Evolutionary conservation across 1,140 invertebrate genomes (phyloP), one percentile per base, ranked within the genome.

Genomic region (Fragariocoptes setiger): DNA sequence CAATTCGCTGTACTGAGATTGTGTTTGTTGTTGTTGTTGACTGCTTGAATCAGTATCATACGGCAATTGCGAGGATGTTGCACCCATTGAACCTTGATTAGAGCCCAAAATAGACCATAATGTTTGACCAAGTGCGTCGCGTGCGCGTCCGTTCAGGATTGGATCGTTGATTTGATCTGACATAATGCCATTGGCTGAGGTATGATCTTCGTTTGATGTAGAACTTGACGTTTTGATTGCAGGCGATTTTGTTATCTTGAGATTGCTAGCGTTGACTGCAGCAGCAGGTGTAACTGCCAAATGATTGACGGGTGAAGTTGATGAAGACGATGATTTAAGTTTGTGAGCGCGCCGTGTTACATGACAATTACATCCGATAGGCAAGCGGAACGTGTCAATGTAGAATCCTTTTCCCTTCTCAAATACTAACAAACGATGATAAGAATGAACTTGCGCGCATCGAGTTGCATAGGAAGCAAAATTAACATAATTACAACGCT

Each of bases 341-440:
- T 8, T 31, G 8, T 8, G 25, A 31, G n/a, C 8, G 8, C n/a
- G 25, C 8, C 35, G 25, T 15, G 13, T 38, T 17, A 47, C 40
- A 36, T 77, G 73, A 52, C 76, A 80, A 1, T 72, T 74, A 50
- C 76, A 80, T 46, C 73, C 76, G 0, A 71, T 74, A 16, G 76
- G 76, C 1, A 79, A 69, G 64, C 70, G 49, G 50, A 77, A 79
- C 35, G 77, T 74, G 52, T 80, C 76, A 64, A 79, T 75, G 47
- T 78, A 75, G 1, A 80, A 60, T 4, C 76, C 76, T 19, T 36
- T 25, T 12, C 69, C 67, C 36, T 72, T 68, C 50, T 78, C 74
- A 73, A 76, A 82, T 1, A 74, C 76, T 1, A 80, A 50, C 3
- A 80, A 59, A n/a, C 76, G 62, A 52, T 82, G 76, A 49, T 78